Base-by-base conservation (phyloP, 2,888 invertebrate genomes). In the Vanessa cardui region DNA sequence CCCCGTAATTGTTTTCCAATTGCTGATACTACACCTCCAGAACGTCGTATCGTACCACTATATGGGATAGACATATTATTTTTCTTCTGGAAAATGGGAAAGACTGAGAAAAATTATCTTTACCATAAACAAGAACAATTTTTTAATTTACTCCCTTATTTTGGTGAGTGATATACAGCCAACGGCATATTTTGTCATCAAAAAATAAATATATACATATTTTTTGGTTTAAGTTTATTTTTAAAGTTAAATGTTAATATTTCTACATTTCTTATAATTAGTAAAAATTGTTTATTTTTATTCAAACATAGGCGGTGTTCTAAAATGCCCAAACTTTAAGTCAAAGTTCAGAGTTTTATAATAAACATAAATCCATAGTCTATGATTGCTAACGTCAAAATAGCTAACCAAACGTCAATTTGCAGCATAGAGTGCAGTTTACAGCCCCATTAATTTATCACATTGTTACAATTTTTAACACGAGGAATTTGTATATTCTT, bases 21-120 rank as follows among this genome's bases (percentile, higher is more conserved):
- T 54, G 97, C 96, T 78, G 96, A 94, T 62, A 95, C 92, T 65
- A 96, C 78, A 70, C 97, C 97, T 26, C 92, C 93, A 0, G 96
- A 96, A 77, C 95, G 94, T 73, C 88, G 87, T 72, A 95, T 82
- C 52, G 94, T 91, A 66, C 97, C 97, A 87, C 95, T 96, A 77
- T 93, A 94, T 68, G 95, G 94, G 83, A 97, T 94, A 75, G 97
- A 96, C 97, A 97, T 96, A 86, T 83, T 93, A 67, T 72, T 77
- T 76, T 75, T 70, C 62, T 70, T 60, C 66, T 66, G 62, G 67
- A 68, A 70, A 69, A 65, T 62, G 46, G 46, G 33, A 66, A 72
- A 56, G 33, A 16, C 44, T 33, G 18, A 12, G 68, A 47, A 66
- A 70, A 70, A 59, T 18, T 46, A 62, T 67, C 54, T 58, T 16